Conservation (phyloP, 1,140 invertebrate genomes). For the Paraescarpia echinospica region DNA sequence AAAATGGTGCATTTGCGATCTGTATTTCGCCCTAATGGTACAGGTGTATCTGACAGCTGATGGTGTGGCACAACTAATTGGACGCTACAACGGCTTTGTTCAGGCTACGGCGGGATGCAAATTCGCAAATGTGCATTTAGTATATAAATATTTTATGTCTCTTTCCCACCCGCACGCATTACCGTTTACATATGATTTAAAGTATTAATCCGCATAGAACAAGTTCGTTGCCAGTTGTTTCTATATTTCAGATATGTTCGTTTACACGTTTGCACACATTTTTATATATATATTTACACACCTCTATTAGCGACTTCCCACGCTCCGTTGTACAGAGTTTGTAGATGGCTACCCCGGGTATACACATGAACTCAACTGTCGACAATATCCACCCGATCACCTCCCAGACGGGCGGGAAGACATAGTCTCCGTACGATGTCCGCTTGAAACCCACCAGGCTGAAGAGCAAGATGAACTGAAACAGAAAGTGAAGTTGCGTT, state of each 20-base stretch:
- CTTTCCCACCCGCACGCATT: too few species aligned
- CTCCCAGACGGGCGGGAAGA: conserved; percentile 69
- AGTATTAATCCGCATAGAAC: too few species aligned
- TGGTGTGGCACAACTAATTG: too few species aligned
- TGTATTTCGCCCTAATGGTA: too few species aligned
- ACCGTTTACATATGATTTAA: too few species aligned
- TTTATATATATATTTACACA: background rate
- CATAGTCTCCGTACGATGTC: conserved; percentile 60
- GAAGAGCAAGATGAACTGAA: conserved; percentile 77
- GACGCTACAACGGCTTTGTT: too few species aligned
- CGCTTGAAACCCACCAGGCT: conserved; percentile 78
- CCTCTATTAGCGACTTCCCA: conserved; percentile 1
- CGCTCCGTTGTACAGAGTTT: conserved; percentile 42
- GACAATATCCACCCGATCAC: conserved; percentile 71
- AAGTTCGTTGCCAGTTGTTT: too few species aligned
- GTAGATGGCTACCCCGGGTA: conserved; percentile 64
- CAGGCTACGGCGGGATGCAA: too few species aligned
- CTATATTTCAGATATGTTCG: background rate
- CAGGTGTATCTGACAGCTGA: too few species aligned
- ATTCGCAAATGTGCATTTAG: too few species aligned
- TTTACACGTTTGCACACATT: background rate
- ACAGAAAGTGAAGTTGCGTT: conserved; percentile 27
- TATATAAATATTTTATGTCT: too few species aligned
- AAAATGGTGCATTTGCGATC: too few species aligned
- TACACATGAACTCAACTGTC: conserved; percentile 66